These are phyloP conservation scores for Pristiophorus japonicus DNA, from an alignment of 2,113 vertebrate genomes.

Conservation along the genomic window DNA sequence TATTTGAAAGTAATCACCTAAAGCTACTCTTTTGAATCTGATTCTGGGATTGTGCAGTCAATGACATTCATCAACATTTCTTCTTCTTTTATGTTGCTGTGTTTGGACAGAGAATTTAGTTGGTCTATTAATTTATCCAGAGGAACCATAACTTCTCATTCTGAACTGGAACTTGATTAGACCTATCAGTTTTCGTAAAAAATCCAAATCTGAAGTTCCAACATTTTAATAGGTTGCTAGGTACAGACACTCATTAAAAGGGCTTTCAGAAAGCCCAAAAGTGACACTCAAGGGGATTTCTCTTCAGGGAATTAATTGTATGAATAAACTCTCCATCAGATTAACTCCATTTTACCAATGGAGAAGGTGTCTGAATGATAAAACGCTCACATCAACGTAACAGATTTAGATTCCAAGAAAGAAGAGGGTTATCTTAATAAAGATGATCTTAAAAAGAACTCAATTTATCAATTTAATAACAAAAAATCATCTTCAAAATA, in stretches of 20 bases:
- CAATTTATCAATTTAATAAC: not conserved
- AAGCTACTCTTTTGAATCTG: not conserved
- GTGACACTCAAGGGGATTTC: not conserved
- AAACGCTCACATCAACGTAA: not conserved
- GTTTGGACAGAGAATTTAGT: not conserved
- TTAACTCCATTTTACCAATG: not conserved
- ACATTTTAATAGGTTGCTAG: not conserved
- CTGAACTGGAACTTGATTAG: not conserved
- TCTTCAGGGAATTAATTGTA: not conserved
- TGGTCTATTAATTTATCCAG: not conserved
- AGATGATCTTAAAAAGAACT: slow-evolving; percentile 21
- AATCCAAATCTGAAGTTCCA: not conserved
- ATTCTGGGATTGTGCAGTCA: not conserved
- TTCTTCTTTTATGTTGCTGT: not conserved
- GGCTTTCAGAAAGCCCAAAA: not conserved
- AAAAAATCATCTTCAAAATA: slow-evolving; percentile 22
- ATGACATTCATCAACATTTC: not conserved
- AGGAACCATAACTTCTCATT: not conserved
- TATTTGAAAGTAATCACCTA: not conserved
- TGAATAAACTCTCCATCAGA: not conserved
- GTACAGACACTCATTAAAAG: not conserved
- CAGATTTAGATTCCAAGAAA: not conserved
- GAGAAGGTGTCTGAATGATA: not conserved
- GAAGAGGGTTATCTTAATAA: not conserved
- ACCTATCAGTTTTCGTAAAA: not conserved